Evolutionary conservation across 2,888 invertebrate species (phyloP).

Genomic region (Aleiodes leptofemur): DNA sequence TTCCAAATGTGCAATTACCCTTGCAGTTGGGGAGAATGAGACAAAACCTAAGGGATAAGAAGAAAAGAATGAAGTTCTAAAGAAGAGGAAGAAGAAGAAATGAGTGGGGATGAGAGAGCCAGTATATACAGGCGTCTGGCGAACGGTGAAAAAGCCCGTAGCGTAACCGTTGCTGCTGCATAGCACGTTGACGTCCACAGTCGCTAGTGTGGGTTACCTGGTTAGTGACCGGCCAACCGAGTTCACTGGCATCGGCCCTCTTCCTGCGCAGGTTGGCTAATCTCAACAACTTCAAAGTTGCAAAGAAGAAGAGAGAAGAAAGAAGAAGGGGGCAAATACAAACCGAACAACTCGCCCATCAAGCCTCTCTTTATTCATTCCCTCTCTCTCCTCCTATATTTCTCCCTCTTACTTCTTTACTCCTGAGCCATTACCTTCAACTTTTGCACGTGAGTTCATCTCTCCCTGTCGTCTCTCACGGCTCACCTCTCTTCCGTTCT

Average conservation of each 20-base stretch:
- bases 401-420: conserved; percentile 18
- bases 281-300: conserved; percentile 59
- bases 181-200: conserved; percentile 69
- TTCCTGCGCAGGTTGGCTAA: conserved; percentile 71
- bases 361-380: conserved; percentile 44
- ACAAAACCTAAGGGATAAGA: conserved; percentile 14
- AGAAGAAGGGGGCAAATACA: conserved; percentile 30
- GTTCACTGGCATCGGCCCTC: conserved; percentile 75
- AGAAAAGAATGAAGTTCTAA: conserved; percentile 3
- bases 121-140: conserved; percentile 55
- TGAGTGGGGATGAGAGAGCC: conserved; percentile 34
- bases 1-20: conserved; percentile 37
- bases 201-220: conserved; percentile 75
- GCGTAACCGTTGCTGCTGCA: conserved; percentile 72
- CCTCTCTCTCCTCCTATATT: conserved; percentile 32
- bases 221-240: conserved; percentile 76
- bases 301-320: conserved; percentile 33
- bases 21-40: neutral
- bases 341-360: neutral
- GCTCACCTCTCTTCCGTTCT: too few species aligned
- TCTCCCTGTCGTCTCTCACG: neutral
- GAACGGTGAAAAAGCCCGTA: conserved; percentile 73
- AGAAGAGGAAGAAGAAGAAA: conserved; percentile 31
- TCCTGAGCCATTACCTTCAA: neutral
- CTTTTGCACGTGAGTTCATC: neutral